These are phyloP conservation scores for Lithobates sylvaticus DNA, from an alignment of 2,797 vertebrate genomes.

Conservation along the genomic window DNA sequence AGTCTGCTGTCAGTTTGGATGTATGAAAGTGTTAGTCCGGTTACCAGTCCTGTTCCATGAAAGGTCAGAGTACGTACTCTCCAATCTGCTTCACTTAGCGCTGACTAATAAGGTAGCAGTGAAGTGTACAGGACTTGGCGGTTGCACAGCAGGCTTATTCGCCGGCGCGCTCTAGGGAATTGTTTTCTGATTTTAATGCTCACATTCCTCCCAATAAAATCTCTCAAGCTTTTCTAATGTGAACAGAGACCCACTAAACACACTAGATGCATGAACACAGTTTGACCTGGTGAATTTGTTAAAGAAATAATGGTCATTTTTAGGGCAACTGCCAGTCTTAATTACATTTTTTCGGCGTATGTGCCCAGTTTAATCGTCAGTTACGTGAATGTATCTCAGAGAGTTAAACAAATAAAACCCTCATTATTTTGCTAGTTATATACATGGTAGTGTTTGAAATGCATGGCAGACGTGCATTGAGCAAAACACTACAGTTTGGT, in stretches of 20 bases:
- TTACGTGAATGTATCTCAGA: not conserved
- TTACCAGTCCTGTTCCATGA: not conserved
- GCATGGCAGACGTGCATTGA: not conserved
- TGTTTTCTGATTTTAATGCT: conserved; percentile 19
- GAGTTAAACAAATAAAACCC: not conserved
- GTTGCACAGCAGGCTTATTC: conserved; percentile 6
- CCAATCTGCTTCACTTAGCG: not conserved
- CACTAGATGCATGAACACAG: conserved; percentile 1
- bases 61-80: not conserved
- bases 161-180: not conserved
- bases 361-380: not conserved
- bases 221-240: conserved; percentile 20
- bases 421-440: not conserved
- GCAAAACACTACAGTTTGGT: not conserved
- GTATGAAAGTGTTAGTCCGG: not conserved
- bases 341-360: not conserved
- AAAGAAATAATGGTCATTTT: not conserved
- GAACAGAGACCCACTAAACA: not conserved
- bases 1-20: not conserved
- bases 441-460: not conserved
- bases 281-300: conserved; percentile 8
- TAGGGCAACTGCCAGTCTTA: not conserved
- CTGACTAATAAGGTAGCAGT: conserved; percentile 8
- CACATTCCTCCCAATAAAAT: conserved; percentile 14
- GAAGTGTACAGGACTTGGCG: not conserved